These are phyloP conservation scores for Nesidiocoris tenuis DNA, from an alignment of 2,888 invertebrate species.

Conservation along the genomic window DNA sequence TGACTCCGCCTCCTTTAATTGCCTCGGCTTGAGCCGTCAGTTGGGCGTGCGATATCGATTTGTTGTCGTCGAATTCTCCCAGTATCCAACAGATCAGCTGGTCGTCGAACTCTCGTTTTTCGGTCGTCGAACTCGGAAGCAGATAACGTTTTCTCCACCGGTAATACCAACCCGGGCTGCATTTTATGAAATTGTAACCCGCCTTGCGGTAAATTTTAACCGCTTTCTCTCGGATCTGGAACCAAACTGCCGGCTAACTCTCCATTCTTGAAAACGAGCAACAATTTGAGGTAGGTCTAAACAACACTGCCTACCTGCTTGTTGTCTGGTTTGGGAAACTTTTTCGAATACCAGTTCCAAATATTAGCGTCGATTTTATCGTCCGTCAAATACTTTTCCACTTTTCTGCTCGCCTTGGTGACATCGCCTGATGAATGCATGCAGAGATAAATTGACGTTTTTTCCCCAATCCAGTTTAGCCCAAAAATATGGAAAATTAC, in stretches of 20 bases:
- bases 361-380: conserved; percentile 49
- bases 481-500: too few species aligned
- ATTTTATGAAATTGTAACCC: conserved; percentile 51
- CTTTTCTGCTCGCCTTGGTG: conserved; percentile 24
- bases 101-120: conserved; percentile 47
- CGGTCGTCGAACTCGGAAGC: conserved; percentile 37
- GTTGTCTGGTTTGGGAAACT: conserved; percentile 43
- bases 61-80: conserved; percentile 52
- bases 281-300: background rate
- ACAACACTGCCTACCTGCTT: conserved; percentile 43
- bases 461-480: too few species aligned
- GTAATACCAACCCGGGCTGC: conserved; percentile 53
- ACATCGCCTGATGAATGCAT: background rate
- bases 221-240: conserved; percentile 52
- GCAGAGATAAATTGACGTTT: too few species aligned
- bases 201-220: conserved; percentile 51
- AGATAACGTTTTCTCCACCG: conserved; percentile 51
- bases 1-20: conserved; percentile 39
- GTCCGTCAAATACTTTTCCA: conserved; percentile 47
- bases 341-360: conserved; percentile 50
- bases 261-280: background rate
- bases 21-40: conserved; percentile 50
- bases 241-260: background rate
- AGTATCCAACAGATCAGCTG: conserved; percentile 52
- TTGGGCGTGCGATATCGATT: conserved; percentile 51